Conservation (phyloP, 2,888 invertebrate species). For the Antheraea assamensis region DNA sequence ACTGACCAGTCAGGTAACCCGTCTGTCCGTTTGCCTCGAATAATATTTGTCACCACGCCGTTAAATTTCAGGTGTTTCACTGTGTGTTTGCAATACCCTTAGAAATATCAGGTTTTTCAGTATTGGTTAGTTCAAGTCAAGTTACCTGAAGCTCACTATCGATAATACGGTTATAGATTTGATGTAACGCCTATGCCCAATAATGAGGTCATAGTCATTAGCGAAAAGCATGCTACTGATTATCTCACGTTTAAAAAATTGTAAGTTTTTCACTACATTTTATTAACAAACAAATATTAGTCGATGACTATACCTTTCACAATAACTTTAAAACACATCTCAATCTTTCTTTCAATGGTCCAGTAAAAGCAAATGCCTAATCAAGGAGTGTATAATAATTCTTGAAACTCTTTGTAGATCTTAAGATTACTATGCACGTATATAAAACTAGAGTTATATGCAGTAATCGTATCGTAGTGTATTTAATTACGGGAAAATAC, state of each 20-base stretch:
- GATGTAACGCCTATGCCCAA: neutral
- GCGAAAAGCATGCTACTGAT: neutral
- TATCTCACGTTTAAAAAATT: neutral
- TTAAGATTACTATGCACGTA: neutral
- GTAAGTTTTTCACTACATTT: neutral
- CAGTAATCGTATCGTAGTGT: neutral
- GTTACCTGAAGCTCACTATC: neutral
- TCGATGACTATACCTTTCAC: neutral
- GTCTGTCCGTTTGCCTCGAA: no score
- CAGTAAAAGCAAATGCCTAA: neutral
- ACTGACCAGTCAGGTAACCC: no score
- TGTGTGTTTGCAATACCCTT: neutral
- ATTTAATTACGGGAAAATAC: conserved; percentile 16
- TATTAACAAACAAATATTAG: neutral
- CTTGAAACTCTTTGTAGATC: neutral
- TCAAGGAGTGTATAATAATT: neutral
- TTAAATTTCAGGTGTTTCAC: neutral
- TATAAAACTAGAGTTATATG: neutral
- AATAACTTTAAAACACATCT: neutral
- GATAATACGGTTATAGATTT: neutral
- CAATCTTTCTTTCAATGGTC: neutral
- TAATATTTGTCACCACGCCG: neutral
- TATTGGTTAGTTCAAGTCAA: neutral
- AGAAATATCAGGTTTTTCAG: neutral
- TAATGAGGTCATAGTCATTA: neutral